Evolutionary conservation across 2,797 vertebrate species (phyloP), one percentile per base, ranked within the genome.

Genomic region (Lithobates sylvaticus): DNA sequence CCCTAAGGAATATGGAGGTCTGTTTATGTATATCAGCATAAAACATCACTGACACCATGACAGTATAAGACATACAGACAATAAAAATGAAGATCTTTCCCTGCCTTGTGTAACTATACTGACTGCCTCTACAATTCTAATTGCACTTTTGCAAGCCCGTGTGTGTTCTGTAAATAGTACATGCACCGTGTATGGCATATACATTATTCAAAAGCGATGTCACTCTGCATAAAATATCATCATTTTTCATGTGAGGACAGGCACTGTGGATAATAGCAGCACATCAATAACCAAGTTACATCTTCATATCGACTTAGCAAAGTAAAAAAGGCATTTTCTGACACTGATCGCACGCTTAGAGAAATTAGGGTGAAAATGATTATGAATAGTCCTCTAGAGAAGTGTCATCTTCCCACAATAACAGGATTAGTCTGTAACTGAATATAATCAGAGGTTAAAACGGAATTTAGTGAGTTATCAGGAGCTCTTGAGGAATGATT

Each of bases 391-490:
- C 27, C 77, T 68, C 39, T 1, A 47, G 77, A 27, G 65, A 21
- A 18, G 27, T 50, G 42, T 69, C 39, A 80, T 80, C 65, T 21
- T n/a, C 18, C 15, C 65, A 21, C 18, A 18, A 69, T 78, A 18
- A 69, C 77, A 79, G 27, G 67, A 80, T 80, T 69, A 50, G 65
- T 27, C 12, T 50, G 44, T 15, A 47, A 80, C 65, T 50, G 10
- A 39, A 79, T 54, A 21, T 79, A 50, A 26, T 61, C 12, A 54
- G 10, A 23, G 47, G 12, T 9, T 47, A 44, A 47, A 5, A 10
- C 1, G 65, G 64, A 5, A 18, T 54, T 54, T 54, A 54, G 16
- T 16, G 15, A 54, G 15, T 47, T 23, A 21, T 29, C n/a, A 61
- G 2, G 1, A 61, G 54, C 54, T 61, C 21, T 61, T 23, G 13